Conservation (phyloP, 2,888 invertebrate species). For the Acronicta aceris region DNA sequence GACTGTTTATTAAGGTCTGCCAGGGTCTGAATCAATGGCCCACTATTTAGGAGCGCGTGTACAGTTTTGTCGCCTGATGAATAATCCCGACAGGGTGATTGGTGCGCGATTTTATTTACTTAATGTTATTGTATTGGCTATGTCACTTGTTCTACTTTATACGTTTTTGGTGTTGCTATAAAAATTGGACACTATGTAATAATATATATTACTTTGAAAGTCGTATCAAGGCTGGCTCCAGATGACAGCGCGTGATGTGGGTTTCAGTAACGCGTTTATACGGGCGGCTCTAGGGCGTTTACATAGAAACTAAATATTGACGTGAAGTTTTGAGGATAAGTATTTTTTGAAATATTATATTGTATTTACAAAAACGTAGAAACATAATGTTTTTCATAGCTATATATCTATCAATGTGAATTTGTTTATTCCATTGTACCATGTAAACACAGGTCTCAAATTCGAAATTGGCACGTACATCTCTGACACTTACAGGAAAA, state of each 20-base stretch:
- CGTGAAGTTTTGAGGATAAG: neutral
- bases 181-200: neutral
- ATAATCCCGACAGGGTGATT: constrained; percentile 55
- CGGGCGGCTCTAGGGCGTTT: neutral
- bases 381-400: no score
- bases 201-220: constrained; percentile 1
- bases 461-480: no score
- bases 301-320: neutral
- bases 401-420: no score
- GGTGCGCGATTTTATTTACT: constrained; percentile 34
- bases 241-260: constrained; percentile 9
- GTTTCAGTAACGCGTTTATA: neutral
- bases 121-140: constrained; percentile 16
- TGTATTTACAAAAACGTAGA: neutral
- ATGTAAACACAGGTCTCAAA: no score
- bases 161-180: neutral
- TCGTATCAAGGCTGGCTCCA: constrained; percentile 1
- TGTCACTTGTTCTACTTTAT: constrained; percentile 9
- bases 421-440: no score
- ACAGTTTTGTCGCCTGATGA: constrained; percentile 54
- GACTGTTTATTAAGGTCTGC: constrained; percentile 68
- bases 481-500: no score
- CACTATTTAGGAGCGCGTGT: constrained; percentile 62
- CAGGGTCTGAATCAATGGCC: constrained; percentile 64
- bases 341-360: no score